Conservation (phyloP, 2,113 vertebrate genomes). For the Rhizomys pruinosus region DNA sequence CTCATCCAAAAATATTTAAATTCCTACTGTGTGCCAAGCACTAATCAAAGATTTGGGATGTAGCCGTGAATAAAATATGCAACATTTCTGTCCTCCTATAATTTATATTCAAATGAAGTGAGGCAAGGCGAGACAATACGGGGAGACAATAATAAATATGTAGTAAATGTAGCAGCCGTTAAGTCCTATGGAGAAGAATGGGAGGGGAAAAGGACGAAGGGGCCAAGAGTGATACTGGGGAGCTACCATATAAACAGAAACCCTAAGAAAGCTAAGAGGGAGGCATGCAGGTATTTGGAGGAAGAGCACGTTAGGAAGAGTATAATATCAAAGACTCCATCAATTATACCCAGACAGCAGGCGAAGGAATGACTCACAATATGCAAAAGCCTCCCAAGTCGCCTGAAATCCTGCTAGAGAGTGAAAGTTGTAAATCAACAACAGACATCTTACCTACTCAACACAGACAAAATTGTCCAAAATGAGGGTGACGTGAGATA, state of each 20-base stretch:
- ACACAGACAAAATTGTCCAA: background rate
- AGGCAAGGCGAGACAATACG: background rate
- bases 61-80: background rate
- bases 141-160: too few relatives aligned
- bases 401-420: slow-evolving; percentile 34
- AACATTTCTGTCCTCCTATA: background rate
- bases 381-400: slow-evolving; percentile 28
- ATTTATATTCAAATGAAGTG: background rate
- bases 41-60: background rate
- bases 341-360: background rate
- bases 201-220: background rate
- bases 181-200: background rate
- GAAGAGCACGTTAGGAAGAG: background rate
- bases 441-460: background rate
- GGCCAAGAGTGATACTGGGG: background rate
- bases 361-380: background rate
- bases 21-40: background rate
- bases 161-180: background rate
- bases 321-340: background rate
- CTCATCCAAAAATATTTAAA: slow-evolving; percentile 11
- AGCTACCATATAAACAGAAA: slow-evolving; percentile 4
- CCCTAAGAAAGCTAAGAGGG: background rate
- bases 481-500: slow-evolving; percentile 13
- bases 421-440: background rate
- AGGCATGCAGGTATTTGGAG: background rate